Conservation (phyloP, 1,140 invertebrate genomes). For the Cotesia typhae region DNA sequence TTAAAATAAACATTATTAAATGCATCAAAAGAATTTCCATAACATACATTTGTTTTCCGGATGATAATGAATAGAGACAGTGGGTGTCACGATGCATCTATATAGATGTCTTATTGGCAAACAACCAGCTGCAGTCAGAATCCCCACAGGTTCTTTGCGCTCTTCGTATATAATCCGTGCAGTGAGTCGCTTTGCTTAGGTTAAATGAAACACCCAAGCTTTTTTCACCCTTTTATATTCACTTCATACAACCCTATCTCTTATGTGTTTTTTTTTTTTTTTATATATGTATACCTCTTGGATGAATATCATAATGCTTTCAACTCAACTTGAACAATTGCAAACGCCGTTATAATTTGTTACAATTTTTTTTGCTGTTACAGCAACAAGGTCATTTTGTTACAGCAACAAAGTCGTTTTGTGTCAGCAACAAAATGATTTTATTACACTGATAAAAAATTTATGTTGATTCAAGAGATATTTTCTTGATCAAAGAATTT, state of each 20-base stretch:
- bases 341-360: too few relatives aligned
- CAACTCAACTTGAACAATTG: too few relatives aligned
- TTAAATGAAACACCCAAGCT: neutral
- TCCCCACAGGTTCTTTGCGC: constrained; percentile 52
- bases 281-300: neutral
- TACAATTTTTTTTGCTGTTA: too few relatives aligned
- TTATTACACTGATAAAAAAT: too few relatives aligned
- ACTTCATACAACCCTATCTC: constrained; percentile 10
- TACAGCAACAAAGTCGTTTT: too few relatives aligned
- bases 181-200: constrained; percentile 10
- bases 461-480: too few relatives aligned
- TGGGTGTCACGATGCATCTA: constrained; percentile 42
- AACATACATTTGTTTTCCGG: constrained; percentile 48
- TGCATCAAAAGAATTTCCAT: too few relatives aligned
- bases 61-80: constrained; percentile 58
- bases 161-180: constrained; percentile 23
- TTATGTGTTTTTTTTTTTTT: neutral
- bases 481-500: too few relatives aligned
- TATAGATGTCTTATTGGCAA: constrained; percentile 50
- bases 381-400: too few relatives aligned
- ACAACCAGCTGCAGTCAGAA: constrained; percentile 55
- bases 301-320: too few relatives aligned
- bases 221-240: constrained; percentile 5
- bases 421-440: too few relatives aligned
- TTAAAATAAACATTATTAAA: too few relatives aligned